phyloP scores from a whole-genome alignment of 2,888 invertebrate species.

The Stenoptilia bipunctidactyla region DNA sequence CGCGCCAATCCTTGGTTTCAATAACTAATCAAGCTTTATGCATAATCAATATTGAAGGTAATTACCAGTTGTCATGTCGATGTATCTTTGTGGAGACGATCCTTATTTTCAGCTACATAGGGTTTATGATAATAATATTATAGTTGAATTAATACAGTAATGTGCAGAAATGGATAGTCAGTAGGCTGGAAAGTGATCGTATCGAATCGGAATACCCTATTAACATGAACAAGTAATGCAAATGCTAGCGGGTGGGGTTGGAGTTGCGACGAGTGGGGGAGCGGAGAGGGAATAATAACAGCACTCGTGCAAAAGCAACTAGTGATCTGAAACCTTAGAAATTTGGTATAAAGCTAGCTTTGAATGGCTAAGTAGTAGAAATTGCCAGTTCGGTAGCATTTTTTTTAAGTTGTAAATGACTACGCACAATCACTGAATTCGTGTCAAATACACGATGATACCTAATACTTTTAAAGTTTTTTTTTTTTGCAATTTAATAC shows the following conservation, averaged over 20 bases:
- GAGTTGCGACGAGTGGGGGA: constrained; percentile 13
- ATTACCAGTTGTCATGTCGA: background rate
- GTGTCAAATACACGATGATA: too few species aligned
- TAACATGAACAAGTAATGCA: constrained; percentile 47
- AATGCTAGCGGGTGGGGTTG: constrained; percentile 22
- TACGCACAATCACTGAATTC: too few species aligned
- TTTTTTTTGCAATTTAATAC: too few species aligned
- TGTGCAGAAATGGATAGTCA: constrained; percentile 38
- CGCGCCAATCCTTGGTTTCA: too few species aligned
- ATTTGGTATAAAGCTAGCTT: too few species aligned
- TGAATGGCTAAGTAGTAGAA: too few species aligned
- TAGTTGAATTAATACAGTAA: constrained; percentile 31
- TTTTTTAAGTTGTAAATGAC: too few species aligned
- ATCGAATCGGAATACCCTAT: constrained; percentile 47
- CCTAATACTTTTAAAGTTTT: too few species aligned
- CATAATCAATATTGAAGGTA: background rate
- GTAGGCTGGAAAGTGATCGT: constrained; percentile 46
- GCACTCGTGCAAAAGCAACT: too few species aligned
- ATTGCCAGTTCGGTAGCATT: too few species aligned
- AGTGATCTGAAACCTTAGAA: too few species aligned
- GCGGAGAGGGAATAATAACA: too few species aligned
- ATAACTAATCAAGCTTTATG: background rate
- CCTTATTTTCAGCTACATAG: constrained; percentile 5
- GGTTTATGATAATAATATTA: constrained; percentile 23
- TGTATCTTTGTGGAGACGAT: background rate